Evolutionary conservation across 2,888 invertebrate species (phyloP).

Genomic region (Eucriotettix oculatus): DNA sequence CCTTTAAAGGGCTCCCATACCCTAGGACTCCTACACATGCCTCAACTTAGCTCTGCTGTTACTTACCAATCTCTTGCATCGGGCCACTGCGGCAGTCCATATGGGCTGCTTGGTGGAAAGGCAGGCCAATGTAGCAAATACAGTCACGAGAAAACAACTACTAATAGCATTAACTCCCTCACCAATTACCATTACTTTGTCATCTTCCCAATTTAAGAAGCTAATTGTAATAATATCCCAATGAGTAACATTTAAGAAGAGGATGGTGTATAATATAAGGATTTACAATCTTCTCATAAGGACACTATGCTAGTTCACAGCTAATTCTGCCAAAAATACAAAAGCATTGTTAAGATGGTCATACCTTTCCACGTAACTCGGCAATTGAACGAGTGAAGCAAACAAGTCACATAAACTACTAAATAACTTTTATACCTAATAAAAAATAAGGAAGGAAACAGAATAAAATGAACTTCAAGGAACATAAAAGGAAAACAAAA

Average conservation of each 20-base stretch:
- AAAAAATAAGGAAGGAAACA: slow-evolving; percentile 8
- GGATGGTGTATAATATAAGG: slow-evolving; percentile 4
- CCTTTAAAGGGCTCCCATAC: too few relatives aligned
- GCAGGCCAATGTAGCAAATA: slow-evolving; percentile 16
- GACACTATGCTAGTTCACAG: slow-evolving; percentile 7
- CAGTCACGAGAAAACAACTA: slow-evolving; percentile 8
- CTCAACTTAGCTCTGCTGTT: slow-evolving; percentile 1
- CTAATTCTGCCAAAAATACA: slow-evolving; percentile 2
- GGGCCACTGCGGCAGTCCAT: slow-evolving; percentile 16
- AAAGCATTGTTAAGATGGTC: slow-evolving; percentile 9
- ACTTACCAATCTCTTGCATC: slow-evolving; percentile 16
- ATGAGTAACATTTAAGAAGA: not conserved
- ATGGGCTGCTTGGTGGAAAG: slow-evolving; percentile 17
- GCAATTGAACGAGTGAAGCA: slow-evolving; percentile 13
- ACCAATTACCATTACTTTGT: not conserved
- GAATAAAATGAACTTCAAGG: slow-evolving; percentile 6
- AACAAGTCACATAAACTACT: slow-evolving; percentile 12
- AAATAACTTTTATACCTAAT: slow-evolving; percentile 5
- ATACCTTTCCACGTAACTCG: slow-evolving; percentile 15
- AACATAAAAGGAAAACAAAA: slow-evolving; percentile 6
- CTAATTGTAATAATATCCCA: too few relatives aligned
- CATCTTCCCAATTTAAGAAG: not conserved
- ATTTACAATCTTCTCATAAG: too few relatives aligned
- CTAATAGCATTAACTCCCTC: not conserved
- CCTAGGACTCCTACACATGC: too few relatives aligned